Percentiles rank a stretch among this genome's conserved stretches.
Conservation (phyloP, 1,140 invertebrate genomes). For the Vanessa atalanta region DNA sequence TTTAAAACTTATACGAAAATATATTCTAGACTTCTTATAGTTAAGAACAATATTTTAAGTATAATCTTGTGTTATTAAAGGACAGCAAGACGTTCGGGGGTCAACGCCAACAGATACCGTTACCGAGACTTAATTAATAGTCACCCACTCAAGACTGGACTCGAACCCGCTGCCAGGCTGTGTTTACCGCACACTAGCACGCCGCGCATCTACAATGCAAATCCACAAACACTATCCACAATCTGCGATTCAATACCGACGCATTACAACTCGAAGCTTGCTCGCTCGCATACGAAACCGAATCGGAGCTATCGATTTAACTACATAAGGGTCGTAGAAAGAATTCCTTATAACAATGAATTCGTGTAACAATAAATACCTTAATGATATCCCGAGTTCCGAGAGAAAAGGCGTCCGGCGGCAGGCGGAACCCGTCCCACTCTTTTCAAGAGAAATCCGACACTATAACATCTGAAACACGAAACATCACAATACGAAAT, state of each 20-base stretch:
- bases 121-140: conserved; percentile 61
- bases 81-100: conserved; percentile 48
- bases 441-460: conserved; percentile 74
- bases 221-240: conserved; percentile 59
- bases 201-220: conserved; percentile 73
- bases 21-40: not conserved
- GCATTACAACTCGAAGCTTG: conserved; percentile 51
- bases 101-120: conserved; percentile 50
- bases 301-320: conserved; percentile 73
- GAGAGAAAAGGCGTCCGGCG: conserved; percentile 75
- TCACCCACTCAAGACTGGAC: conserved; percentile 54
- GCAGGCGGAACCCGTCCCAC: conserved; percentile 63
- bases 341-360: conserved; percentile 78
- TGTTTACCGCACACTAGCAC: conserved; percentile 54
- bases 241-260: conserved; percentile 60
- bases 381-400: conserved; percentile 79
- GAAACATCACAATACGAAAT: conserved; percentile 65
- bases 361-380: conserved; percentile 80
- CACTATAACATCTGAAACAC: conserved; percentile 65
- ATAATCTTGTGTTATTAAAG: conserved; percentile 41
- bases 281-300: conserved; percentile 49
- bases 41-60: not conserved
- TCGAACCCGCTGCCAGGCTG: conserved; percentile 52
- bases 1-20: no score
- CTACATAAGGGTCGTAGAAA: conserved; percentile 69